Conservation (phyloP, 30 jellyfish, hydroid and myxozoan genomes). For the Chrysaora quinquecirrha region DNA sequence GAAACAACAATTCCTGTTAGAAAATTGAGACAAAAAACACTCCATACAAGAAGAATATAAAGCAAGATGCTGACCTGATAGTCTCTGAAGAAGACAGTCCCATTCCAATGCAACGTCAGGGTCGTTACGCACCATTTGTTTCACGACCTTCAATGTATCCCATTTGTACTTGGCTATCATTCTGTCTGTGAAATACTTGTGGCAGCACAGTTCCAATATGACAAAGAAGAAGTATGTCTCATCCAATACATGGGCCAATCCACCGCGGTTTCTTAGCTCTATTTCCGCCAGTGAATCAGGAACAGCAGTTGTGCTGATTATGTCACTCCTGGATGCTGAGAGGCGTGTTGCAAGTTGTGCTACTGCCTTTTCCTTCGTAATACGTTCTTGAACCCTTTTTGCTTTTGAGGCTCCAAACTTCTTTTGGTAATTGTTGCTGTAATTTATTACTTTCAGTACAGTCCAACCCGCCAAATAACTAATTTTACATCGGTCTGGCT, state of each 20-base stretch:
- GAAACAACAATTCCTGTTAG: no score
- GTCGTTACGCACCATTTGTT: slow-evolving; percentile 9
- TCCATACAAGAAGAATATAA: no score
- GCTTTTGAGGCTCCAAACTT: background rate
- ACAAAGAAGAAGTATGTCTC: background rate
- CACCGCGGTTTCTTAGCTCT: background rate
- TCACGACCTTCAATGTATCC: slow-evolving; percentile 14
- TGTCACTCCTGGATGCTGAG: background rate
- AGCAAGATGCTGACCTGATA: background rate
- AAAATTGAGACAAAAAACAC: no score
- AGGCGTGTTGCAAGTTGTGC: background rate
- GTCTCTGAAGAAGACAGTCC: background rate
- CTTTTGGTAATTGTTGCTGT: background rate
- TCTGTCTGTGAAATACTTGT: background rate
- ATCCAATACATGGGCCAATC: background rate
- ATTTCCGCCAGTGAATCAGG: background rate
- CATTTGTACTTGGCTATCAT: slow-evolving; percentile 8
- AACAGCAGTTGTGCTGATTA: background rate
- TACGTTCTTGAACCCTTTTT: background rate
- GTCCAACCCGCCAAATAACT: background rate
- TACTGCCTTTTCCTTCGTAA: background rate
- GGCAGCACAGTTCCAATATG: background rate
- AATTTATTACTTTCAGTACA: background rate
- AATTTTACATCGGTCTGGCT: background rate
- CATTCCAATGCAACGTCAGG: background rate